phyloP scores from a whole-genome alignment of 2,888 invertebrate genomes.

The Callyntrura sp. region DNA sequence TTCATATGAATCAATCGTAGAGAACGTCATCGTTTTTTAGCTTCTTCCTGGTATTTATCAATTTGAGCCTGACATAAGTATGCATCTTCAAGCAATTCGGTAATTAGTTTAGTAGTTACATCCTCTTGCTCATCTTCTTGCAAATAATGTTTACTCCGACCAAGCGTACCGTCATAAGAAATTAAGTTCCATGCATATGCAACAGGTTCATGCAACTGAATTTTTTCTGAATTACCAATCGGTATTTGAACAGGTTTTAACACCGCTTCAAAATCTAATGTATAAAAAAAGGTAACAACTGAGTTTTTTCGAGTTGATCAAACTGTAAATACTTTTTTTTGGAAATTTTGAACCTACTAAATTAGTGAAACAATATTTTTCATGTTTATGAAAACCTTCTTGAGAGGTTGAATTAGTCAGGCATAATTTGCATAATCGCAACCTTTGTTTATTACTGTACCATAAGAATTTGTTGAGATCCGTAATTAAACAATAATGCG shows the following conservation, averaged over 20 bases:
- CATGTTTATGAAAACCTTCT: background rate
- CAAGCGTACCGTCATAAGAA: background rate
- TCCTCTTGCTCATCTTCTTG: background rate
- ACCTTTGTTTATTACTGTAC: no score
- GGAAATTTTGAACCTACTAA: background rate
- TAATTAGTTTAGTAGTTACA: background rate
- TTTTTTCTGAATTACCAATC: background rate
- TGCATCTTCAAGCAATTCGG: background rate
- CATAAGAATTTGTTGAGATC: no score
- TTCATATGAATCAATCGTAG: background rate
- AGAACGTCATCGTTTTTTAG: background rate
- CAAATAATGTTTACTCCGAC: background rate
- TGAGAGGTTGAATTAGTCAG: no score
- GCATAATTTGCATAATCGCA: no score
- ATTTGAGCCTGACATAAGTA: background rate
- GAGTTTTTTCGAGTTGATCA: background rate
- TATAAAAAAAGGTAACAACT: constrained; percentile 25
- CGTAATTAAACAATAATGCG: no score
- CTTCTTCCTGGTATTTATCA: no score
- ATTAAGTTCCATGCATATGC: background rate
- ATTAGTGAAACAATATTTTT: background rate
- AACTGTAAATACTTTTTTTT: background rate
- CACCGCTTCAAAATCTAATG: background rate
- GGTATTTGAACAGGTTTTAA: background rate
- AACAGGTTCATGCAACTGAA: background rate